A percentile compares a stretch with the other conserved stretches of the same genome.
Evolutionary conservation across 2,888 invertebrate genomes (phyloP).

Genomic region (Heteropelma amictum): DNA sequence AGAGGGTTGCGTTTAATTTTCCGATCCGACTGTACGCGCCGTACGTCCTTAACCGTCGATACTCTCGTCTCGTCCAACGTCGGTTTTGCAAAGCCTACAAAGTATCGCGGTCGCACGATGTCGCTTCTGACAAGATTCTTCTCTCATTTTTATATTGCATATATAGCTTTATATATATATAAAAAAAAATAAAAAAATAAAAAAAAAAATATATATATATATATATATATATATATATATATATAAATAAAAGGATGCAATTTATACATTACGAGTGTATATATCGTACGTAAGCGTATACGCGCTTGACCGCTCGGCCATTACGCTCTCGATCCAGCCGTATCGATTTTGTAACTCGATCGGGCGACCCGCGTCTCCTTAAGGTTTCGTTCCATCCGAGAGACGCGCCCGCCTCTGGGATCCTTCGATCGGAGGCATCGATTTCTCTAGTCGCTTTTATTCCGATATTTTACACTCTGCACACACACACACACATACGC

Average conservation of each 20-base stretch:
- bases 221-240: not conserved
- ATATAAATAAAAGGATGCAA: not conserved
- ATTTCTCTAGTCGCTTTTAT: conserved; percentile 45
- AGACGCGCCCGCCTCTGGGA: conserved; percentile 47
- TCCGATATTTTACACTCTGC: conserved; percentile 4
- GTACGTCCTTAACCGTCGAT: conserved; percentile 29
- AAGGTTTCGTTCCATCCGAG: conserved; percentile 64
- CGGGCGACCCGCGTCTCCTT: conserved; percentile 63
- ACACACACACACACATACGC: too few species aligned
- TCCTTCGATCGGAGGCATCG: conserved; percentile 48
- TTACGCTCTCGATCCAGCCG: conserved; percentile 65
- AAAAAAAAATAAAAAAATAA: not conserved
- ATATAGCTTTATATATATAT: not conserved
- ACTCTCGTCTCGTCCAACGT: conserved; percentile 33
- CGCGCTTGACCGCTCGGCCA: conserved; percentile 69
- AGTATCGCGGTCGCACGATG: conserved; percentile 48
- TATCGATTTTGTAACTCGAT: conserved; percentile 70
- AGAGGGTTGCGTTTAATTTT: not conserved
- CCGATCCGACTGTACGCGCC: not conserved
- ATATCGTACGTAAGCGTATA: conserved; percentile 25
- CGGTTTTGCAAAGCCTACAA: conserved; percentile 51
- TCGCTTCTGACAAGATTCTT: conserved; percentile 45
- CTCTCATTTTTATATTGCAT: conserved; percentile 21
- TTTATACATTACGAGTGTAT: conserved; percentile 14
- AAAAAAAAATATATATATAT: not conserved